Percentiles rank a stretch among this genome's conserved stretches.
phyloP scores from a whole-genome alignment of 2,797 vertebrate genomes.

The Cossypha polioptera region DNA sequence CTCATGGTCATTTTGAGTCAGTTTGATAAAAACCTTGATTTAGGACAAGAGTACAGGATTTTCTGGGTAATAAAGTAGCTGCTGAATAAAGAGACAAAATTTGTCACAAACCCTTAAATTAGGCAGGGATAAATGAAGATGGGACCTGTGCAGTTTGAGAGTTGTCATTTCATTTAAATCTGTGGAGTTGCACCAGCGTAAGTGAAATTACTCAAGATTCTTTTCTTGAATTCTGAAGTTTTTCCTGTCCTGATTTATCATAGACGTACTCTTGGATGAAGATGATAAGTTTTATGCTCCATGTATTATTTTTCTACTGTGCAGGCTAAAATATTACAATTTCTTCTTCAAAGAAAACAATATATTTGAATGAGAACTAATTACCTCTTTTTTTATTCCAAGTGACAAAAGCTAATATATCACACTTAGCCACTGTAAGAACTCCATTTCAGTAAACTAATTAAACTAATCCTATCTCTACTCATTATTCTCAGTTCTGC shows the following conservation, averaged over 20 bases:
- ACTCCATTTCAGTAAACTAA: slow-evolving; percentile 82
- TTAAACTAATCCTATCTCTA: slow-evolving; percentile 83
- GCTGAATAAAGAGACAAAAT: neutral
- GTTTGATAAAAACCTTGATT: neutral
- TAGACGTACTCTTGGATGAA: slow-evolving; percentile 11
- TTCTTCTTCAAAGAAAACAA: slow-evolving; percentile 75
- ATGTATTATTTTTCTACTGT: slow-evolving; percentile 34
- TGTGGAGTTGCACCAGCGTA: neutral
- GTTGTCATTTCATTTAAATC: neutral
- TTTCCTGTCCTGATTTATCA: slow-evolving; percentile 1
- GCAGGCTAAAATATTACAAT: slow-evolving; percentile 70
- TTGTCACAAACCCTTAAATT: neutral
- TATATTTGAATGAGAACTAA: slow-evolving; percentile 77
- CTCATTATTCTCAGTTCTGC: slow-evolving; percentile 79
- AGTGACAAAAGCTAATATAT: slow-evolving; percentile 83
- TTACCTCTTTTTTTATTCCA: slow-evolving; percentile 80
- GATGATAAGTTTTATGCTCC: slow-evolving; percentile 35
- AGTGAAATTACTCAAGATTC: neutral
- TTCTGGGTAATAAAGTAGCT: neutral
- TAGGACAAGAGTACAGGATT: neutral
- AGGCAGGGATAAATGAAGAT: neutral
- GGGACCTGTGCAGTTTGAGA: neutral
- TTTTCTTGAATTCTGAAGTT: neutral
- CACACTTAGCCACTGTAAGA: slow-evolving; percentile 78
- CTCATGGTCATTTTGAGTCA: neutral